phyloP scores from a whole-genome alignment of 2,797 vertebrate genomes.

The Acipenser transmontanus region DNA sequence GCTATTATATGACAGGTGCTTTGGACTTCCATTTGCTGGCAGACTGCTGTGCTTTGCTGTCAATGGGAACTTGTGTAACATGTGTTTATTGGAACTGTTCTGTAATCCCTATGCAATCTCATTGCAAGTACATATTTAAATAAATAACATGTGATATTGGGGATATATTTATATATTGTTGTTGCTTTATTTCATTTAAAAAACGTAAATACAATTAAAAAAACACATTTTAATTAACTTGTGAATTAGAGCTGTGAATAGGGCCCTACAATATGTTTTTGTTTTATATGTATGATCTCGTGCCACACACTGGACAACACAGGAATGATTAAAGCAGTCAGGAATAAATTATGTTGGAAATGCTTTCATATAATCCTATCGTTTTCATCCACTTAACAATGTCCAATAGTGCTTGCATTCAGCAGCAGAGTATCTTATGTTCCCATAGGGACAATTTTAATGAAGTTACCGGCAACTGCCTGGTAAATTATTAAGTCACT shows the following conservation, averaged over 20 bases:
- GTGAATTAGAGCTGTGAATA: conserved; percentile 43
- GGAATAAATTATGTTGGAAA: conserved; percentile 68
- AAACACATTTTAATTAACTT: conserved; percentile 56
- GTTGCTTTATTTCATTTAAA: no score
- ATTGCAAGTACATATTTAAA: no score
- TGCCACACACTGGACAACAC: conserved; percentile 55
- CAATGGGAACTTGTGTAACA: no score
- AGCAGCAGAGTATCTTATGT: conserved; percentile 44
- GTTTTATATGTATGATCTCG: conserved; percentile 44
- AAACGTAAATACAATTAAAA: no score
- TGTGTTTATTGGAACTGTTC: no score
- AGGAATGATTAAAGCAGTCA: conserved; percentile 42
- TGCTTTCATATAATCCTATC: conserved; percentile 68
- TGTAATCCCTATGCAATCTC: no score
- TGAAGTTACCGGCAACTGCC: conserved; percentile 45
- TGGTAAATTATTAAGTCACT: conserved; percentile 40
- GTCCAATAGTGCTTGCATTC: conserved; percentile 44
- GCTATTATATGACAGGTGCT: no score
- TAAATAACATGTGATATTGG: no score
- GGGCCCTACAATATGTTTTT: conserved; percentile 43
- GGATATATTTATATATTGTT: no score
- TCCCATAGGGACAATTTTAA: conserved; percentile 54
- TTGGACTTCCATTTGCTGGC: no score
- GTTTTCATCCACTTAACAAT: conserved; percentile 71
- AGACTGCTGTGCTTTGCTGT: no score